These are phyloP conservation scores for Oasisia sp. DNA, from an alignment of 2,888 invertebrate species.

Conservation along the genomic window DNA sequence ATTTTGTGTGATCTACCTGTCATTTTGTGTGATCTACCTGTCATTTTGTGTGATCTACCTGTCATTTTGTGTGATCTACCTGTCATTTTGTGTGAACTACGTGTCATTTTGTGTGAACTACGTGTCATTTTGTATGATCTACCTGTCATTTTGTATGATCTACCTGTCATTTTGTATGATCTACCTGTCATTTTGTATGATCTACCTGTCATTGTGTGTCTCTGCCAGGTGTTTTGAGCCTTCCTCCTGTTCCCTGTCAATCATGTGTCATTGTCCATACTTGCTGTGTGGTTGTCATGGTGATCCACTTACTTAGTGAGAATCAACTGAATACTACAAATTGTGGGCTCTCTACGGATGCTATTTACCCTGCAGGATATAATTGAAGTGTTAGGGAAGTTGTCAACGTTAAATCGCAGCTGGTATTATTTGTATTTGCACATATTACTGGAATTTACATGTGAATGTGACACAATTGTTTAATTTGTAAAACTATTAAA, in stretches of 20 bases:
- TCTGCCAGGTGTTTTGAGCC: constrained; percentile 53
- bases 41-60: constrained; percentile 17
- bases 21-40: constrained; percentile 18
- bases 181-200: too few relatives aligned
- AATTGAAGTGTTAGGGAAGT: background rate
- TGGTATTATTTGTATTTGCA: background rate
- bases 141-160: too few relatives aligned
- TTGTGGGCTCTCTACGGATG: background rate
- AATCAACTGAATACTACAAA: too few relatives aligned
- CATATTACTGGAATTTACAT: background rate
- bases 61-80: constrained; percentile 17
- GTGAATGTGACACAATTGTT: background rate
- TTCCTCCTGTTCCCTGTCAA: constrained; percentile 20
- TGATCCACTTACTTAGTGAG: too few relatives aligned
- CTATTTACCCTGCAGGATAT: background rate
- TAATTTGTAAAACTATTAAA: background rate
- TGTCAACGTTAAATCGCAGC: background rate
- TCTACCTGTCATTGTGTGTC: constrained; percentile 1
- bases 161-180: too few relatives aligned
- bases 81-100: constrained; percentile 18
- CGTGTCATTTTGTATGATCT: too few relatives aligned
- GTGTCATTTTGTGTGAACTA: too few relatives aligned
- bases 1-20: constrained; percentile 17
- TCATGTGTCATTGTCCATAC: too few relatives aligned
- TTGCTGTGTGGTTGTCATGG: too few relatives aligned